A percentile compares a stretch with the other conserved stretches of the same genome.
Evolutionary conservation across 2,888 invertebrate species (phyloP).

Genomic region (Brachypalpus laphriformis): DNA sequence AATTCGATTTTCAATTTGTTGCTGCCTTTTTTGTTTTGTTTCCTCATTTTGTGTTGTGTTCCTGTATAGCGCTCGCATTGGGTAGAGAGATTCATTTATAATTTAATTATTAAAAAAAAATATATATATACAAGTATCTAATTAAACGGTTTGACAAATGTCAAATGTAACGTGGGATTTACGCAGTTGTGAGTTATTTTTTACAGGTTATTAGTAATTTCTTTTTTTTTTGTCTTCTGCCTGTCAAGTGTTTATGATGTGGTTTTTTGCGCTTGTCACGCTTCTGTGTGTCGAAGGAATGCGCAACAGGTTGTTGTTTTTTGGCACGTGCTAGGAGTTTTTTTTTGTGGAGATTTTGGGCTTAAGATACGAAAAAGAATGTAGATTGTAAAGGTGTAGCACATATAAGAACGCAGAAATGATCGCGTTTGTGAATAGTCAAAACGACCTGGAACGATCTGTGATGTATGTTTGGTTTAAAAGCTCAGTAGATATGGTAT

Average conservation of each 20-base stretch:
- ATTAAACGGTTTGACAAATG: conserved; percentile 43
- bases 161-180: conserved; percentile 13
- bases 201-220: background rate
- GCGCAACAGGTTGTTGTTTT: conserved; percentile 10
- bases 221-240: background rate
- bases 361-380: background rate
- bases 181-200: conserved; percentile 21
- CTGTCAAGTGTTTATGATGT: background rate
- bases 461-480: too few species aligned
- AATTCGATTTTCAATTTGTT: conserved; percentile 44
- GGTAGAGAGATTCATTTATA: background rate
- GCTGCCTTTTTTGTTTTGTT: conserved; percentile 27
- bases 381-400: too few species aligned
- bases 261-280: background rate
- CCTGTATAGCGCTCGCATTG: background rate
- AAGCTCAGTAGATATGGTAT: too few species aligned
- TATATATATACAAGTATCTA: conserved; percentile 26
- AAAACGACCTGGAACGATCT: too few species aligned
- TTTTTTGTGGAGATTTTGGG: background rate
- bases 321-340: background rate
- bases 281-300: conserved; percentile 3
- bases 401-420: too few species aligned
- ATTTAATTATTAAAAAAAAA: conserved; percentile 9
- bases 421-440: too few species aligned
- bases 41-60: conserved; percentile 21